Evolutionary conservation across 2,888 invertebrate species (phyloP).

Genomic region (Brachyptera putata): DNA sequence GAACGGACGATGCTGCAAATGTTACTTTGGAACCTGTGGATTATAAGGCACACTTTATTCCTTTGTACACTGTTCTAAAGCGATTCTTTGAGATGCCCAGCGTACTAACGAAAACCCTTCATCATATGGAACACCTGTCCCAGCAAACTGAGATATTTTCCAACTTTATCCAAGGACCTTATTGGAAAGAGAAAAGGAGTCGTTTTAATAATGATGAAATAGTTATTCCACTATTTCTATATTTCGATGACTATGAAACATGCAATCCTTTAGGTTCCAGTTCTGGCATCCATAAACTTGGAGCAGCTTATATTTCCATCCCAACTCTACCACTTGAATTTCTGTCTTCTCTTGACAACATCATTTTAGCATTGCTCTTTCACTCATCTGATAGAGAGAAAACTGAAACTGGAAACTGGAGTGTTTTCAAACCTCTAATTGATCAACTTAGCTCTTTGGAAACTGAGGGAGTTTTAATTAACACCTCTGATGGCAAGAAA

Average conservation of each 20-base stretch:
- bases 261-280: conserved; percentile 24
- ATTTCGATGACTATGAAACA: conserved; percentile 21
- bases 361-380: conserved; percentile 13
- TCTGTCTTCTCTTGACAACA: conserved; percentile 26
- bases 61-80: not conserved
- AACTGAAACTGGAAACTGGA: conserved; percentile 25
- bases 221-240: conserved; percentile 16
- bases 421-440: conserved; percentile 29
- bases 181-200: not conserved
- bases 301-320: conserved; percentile 26
- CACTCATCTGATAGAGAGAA: conserved; percentile 14
- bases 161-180: conserved; percentile 14
- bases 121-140: not conserved
- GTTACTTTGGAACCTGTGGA: not conserved
- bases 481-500: conserved; percentile 13
- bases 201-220: not conserved
- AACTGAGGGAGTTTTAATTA: conserved; percentile 27
- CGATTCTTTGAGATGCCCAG: conserved; percentile 18
- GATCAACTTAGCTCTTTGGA: conserved; percentile 31
- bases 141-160: not conserved
- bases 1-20: not conserved
- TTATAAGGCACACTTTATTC: not conserved
- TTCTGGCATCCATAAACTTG: conserved; percentile 25
- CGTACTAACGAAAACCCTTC: not conserved
- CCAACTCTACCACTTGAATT: conserved; percentile 28